phyloP scores from a whole-genome alignment of 2,113 vertebrate species.

The Daphoenositta chrysoptera region DNA sequence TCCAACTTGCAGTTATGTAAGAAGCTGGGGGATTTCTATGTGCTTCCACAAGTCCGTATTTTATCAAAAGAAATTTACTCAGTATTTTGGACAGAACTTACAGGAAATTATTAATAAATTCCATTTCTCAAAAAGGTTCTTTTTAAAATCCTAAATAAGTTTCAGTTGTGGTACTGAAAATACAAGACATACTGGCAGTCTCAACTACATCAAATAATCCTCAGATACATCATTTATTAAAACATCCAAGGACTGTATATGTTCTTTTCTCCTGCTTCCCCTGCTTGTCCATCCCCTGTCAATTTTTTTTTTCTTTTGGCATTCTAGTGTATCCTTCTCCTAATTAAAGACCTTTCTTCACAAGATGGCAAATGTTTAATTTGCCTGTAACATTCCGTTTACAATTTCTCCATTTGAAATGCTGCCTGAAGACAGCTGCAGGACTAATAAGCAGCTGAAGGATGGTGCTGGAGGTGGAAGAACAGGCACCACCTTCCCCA shows the following conservation, averaged over 20 bases:
- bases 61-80: constrained; percentile 43
- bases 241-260: constrained; percentile 38
- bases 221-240: constrained; percentile 67
- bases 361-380: constrained; percentile 53
- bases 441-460: neutral
- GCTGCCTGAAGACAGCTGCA: neutral
- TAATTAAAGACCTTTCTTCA: constrained; percentile 44
- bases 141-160: constrained; percentile 41
- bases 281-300: neutral
- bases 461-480: neutral
- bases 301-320: constrained; percentile 6
- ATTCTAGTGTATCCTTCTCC: neutral
- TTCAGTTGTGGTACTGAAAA: constrained; percentile 37
- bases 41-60: neutral
- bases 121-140: constrained; percentile 38
- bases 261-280: constrained; percentile 10
- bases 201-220: constrained; percentile 52
- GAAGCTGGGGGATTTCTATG: neutral
- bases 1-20: neutral
- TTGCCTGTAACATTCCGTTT: constrained; percentile 19
- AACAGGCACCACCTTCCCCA: neutral
- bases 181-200: constrained; percentile 42
- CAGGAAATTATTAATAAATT: constrained; percentile 47
- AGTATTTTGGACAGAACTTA: constrained; percentile 44
- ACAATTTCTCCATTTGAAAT: neutral